phyloP scores from a whole-genome alignment of 2,888 invertebrate genomes.

The Xestia c-nigrum region DNA sequence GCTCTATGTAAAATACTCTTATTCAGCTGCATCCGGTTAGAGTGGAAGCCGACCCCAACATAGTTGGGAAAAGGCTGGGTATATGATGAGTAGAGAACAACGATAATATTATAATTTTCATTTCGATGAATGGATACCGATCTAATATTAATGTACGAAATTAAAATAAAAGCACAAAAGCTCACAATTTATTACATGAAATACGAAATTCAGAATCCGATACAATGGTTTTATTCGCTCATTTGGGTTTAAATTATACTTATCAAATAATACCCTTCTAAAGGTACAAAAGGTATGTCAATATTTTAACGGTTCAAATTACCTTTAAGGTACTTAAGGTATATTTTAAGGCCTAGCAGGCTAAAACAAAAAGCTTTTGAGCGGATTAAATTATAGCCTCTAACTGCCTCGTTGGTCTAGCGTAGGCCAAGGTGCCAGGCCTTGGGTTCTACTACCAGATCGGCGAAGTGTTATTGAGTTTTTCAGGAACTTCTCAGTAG shows the following conservation, averaged over 20 bases:
- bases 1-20: no score
- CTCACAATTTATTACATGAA: conserved; percentile 18
- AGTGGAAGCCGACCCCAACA: no score
- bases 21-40: no score
- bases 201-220: conserved; percentile 12
- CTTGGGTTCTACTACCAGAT: not conserved
- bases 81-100: no score
- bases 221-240: conserved; percentile 12
- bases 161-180: conserved; percentile 19
- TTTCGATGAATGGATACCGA: not conserved
- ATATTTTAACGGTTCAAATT: conserved; percentile 23
- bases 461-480: not conserved
- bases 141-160: not conserved
- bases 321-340: conserved; percentile 9
- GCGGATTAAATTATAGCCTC: conserved; percentile 52
- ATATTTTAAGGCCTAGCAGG: not conserved
- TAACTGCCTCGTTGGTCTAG: not conserved
- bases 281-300: conserved; percentile 16
- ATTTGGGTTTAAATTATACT: conserved; percentile 13
- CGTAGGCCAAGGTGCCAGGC: not conserved
- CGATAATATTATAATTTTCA: not conserved
- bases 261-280: conserved; percentile 21
- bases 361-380: conserved; percentile 34
- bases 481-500: not conserved
- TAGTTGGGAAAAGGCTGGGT: no score